These are phyloP conservation scores for Drosophila bipectinata DNA, from an alignment of 1,140 invertebrate species.

Conservation along the genomic window DNA sequence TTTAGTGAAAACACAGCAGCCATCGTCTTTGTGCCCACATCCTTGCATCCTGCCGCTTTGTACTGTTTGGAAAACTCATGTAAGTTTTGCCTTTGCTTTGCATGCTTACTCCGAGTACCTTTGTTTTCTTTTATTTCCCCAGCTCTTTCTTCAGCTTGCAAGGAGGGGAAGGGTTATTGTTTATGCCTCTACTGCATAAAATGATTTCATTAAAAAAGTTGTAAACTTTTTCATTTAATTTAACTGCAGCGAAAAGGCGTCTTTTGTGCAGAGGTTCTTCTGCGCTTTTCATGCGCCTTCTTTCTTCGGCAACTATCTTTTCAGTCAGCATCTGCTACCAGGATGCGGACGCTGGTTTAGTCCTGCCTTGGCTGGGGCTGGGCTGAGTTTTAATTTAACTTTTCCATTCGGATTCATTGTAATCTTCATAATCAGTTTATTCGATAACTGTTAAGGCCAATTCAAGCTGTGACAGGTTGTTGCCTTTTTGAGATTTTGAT, in stretches of 20 bases:
- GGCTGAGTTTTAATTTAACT: constrained; percentile 72
- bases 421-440: constrained; percentile 18
- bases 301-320: constrained; percentile 33
- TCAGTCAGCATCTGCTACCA: constrained; percentile 50
- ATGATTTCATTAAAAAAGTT: constrained; percentile 83
- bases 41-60: constrained; percentile 6
- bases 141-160: constrained; percentile 9
- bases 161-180: constrained; percentile 43
- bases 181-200: constrained; percentile 74
- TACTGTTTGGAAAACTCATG: constrained; percentile 61
- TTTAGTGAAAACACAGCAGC: constrained; percentile 36
- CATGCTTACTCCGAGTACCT: constrained; percentile 35
- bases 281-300: constrained; percentile 3
- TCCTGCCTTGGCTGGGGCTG: background rate
- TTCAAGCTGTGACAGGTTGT: constrained; percentile 1
- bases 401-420: constrained; percentile 64
- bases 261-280: constrained; percentile 64
- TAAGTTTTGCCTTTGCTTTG: constrained; percentile 63
- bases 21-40: constrained; percentile 18
- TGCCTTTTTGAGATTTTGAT: too few species aligned
- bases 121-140: constrained; percentile 66
- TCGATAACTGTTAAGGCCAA: background rate
- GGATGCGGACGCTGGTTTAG: constrained; percentile 10
- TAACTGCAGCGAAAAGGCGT: constrained; percentile 78
- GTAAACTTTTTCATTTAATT: constrained; percentile 83